phyloP scores from a whole-genome alignment of 1,140 invertebrate species.

The Steinernema khuongi region DNA sequence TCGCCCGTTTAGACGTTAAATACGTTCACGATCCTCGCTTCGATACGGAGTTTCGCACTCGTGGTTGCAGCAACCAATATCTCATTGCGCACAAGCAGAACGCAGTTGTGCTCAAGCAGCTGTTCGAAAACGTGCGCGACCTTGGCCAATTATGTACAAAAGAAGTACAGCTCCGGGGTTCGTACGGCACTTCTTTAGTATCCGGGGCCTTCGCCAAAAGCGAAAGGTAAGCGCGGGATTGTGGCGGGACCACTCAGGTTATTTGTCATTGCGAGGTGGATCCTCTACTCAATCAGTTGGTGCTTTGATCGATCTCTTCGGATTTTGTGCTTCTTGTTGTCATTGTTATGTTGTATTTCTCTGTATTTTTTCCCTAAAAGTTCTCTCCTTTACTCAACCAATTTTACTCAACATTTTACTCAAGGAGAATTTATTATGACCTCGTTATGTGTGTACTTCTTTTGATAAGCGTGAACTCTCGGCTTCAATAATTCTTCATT shows the following conservation, averaged over 20 bases:
- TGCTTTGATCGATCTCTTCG: too few relatives aligned
- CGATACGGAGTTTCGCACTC: constrained; percentile 82
- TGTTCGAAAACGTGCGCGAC: constrained; percentile 66
- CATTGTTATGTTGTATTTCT: background rate
- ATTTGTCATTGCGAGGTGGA: constrained; percentile 13
- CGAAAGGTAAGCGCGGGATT: too few relatives aligned
- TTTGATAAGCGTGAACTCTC: too few relatives aligned
- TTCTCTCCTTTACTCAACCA: constrained; percentile 3
- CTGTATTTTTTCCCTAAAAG: background rate
- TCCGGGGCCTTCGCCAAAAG: too few relatives aligned
- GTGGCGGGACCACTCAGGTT: constrained; percentile 16
- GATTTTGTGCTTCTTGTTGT: background rate
- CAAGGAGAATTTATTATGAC: background rate
- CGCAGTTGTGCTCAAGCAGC: constrained; percentile 67
- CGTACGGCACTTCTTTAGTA: too few relatives aligned
- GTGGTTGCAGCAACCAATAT: constrained; percentile 80
- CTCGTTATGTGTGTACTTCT: too few relatives aligned
- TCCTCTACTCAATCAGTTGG: too few relatives aligned
- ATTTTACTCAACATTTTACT: background rate
- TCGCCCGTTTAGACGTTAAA: constrained; percentile 77
- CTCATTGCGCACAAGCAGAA: constrained; percentile 80
- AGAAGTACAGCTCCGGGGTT: constrained; percentile 65
- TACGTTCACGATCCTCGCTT: constrained; percentile 83
- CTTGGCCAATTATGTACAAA: constrained; percentile 67
- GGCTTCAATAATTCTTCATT: too few relatives aligned